Evolutionary conservation across 2,888 invertebrate genomes (phyloP).

Genomic region (Odontomyia ornata): DNA sequence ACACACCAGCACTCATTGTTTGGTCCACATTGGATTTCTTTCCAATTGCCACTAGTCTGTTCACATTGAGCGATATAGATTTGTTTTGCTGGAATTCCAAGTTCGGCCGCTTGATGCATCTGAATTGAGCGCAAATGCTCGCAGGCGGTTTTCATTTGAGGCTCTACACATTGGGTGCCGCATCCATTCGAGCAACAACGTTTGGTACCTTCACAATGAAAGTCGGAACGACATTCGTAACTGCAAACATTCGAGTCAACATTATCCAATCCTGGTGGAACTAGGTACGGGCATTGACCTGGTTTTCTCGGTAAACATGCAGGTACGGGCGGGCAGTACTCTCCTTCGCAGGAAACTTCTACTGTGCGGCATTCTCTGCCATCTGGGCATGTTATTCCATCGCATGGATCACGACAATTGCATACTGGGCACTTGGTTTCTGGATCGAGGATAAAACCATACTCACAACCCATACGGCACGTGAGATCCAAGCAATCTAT

Average conservation of each 20-base stretch:
- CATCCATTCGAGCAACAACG: conserved; percentile 90
- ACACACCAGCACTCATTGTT: conserved; percentile 85
- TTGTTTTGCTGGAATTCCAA: conserved; percentile 79
- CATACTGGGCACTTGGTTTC: conserved; percentile 80
- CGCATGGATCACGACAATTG: conserved; percentile 83
- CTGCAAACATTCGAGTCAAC: conserved; percentile 72
- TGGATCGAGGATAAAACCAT: conserved; percentile 78
- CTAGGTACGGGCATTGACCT: conserved; percentile 85
- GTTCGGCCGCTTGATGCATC: conserved; percentile 72
- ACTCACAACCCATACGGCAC: conserved; percentile 85
- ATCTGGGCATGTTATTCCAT: conserved; percentile 71
- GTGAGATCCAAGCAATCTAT: conserved; percentile 77
- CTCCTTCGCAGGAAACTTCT: conserved; percentile 84
- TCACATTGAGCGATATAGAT: conserved; percentile 79
- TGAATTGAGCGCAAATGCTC: conserved; percentile 70
- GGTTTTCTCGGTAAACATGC: conserved; percentile 78
- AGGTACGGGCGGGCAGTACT: conserved; percentile 87
- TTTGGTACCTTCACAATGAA: conserved; percentile 74
- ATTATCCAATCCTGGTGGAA: conserved; percentile 71
- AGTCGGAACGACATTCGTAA: conserved; percentile 79
- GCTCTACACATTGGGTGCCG: conserved; percentile 81
- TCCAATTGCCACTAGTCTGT: conserved; percentile 72
- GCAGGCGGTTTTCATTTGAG: conserved; percentile 78
- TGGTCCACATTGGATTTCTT: conserved; percentile 76
- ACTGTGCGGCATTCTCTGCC: conserved; percentile 82